These are phyloP conservation scores for Lochmaea capreae DNA, from an alignment of 2,888 invertebrate genomes.

Conservation along the genomic window DNA sequence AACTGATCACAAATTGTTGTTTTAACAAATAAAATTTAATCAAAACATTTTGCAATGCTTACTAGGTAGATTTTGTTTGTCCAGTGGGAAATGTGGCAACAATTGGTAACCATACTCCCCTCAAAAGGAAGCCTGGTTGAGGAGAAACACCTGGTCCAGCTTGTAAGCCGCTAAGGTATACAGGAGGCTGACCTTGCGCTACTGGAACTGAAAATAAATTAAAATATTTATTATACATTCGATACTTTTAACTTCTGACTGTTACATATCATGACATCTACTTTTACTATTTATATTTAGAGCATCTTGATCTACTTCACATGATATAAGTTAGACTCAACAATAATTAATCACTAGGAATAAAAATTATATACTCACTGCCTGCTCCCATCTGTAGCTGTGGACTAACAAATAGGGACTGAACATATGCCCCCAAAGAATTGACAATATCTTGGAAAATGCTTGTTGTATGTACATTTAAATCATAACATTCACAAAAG, in stretches of 20 bases:
- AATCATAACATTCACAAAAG: slow-evolving; percentile 95
- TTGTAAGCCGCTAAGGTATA: slow-evolving; percentile 74
- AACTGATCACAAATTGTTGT: too few species aligned
- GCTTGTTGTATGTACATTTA: slow-evolving; percentile 92
- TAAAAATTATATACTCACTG: slow-evolving; percentile 59
- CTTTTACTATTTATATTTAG: too few species aligned
- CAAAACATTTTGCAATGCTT: slow-evolving; percentile 65
- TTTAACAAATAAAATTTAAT: neutral
- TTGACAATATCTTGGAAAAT: slow-evolving; percentile 96
- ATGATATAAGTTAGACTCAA: too few species aligned
- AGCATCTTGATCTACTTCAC: too few species aligned
- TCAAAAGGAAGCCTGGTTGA: slow-evolving; percentile 92
- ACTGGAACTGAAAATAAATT: slow-evolving; percentile 60
- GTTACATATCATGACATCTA: too few species aligned
- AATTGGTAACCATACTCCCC: slow-evolving; percentile 92
- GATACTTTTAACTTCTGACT: too few species aligned
- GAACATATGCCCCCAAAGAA: slow-evolving; percentile 92
- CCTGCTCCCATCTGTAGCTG: slow-evolving; percentile 69
- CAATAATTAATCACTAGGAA: neutral
- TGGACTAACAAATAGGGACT: slow-evolving; percentile 86
- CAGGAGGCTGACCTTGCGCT: slow-evolving; percentile 73
- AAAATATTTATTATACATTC: neutral
- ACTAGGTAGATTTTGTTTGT: slow-evolving; percentile 91
- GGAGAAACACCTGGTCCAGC: slow-evolving; percentile 84
- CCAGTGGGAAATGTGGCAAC: slow-evolving; percentile 87